Evolutionary conservation across 2,113 vertebrate genomes (phyloP).

Genomic region (Heterotilapia buettikoferi): DNA sequence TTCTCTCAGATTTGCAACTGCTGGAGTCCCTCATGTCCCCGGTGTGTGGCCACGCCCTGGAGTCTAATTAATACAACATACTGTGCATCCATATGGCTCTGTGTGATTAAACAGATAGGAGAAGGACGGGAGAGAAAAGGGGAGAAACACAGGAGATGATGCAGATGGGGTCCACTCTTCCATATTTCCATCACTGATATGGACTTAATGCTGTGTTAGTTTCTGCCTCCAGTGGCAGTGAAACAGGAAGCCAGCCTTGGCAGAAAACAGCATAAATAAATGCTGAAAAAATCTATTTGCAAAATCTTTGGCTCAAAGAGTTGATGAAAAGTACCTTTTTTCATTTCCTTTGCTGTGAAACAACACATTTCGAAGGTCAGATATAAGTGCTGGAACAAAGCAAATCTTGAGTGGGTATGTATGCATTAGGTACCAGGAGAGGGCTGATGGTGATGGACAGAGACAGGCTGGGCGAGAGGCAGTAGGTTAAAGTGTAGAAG

Average conservation of each 20-base stretch:
- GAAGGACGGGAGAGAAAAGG: not conserved
- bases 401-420: not conserved
- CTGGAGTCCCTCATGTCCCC: conserved; percentile 18
- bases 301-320: conserved; percentile 40
- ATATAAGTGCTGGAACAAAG: conserved; percentile 22
- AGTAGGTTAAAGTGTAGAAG: not conserved
- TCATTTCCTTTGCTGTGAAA: conserved; percentile 10
- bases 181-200: conserved; percentile 8
- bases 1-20: conserved; percentile 36
- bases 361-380: conserved; percentile 23
- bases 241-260: conserved; percentile 47
- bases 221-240: not conserved
- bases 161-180: not conserved
- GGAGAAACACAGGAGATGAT: not conserved
- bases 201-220: conserved; percentile 1
- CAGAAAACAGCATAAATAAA: conserved; percentile 36
- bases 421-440: conserved; percentile 20
- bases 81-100: conserved; percentile 65
- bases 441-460: not conserved
- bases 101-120: conserved; percentile 48
- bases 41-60: conserved; percentile 39
- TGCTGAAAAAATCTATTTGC: conserved; percentile 35
- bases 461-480: not conserved
- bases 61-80: conserved; percentile 68
- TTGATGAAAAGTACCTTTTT: conserved; percentile 13